Evolutionary conservation across 2,113 vertebrate genomes (phyloP), one percentile per base, ranked within the genome.

Genomic region (Hyperoodon ampullatus): DNA sequence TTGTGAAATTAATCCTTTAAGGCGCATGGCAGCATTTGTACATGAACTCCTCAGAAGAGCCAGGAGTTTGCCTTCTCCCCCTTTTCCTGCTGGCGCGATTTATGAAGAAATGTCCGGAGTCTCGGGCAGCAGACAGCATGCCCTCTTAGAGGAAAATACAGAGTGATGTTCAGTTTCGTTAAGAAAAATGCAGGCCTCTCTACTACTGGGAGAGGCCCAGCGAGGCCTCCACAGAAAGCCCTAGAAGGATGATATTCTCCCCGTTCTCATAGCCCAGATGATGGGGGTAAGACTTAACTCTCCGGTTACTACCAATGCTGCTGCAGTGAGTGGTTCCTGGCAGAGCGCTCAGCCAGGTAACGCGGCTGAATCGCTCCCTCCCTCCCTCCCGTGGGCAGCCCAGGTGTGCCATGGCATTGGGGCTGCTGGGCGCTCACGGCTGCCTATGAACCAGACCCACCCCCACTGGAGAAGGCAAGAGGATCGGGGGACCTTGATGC

Each of bases 1-100:
- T 99, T 98, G 98, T 98, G 98, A 99, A 99, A 99, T 99, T 99
- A 99, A 99, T 99, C 99, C 99, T 99, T 99, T 99, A 99, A 99
- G 99, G 98, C 98, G 65, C 98, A 98, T 96, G 98, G 99, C 98
- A 98, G 98, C 70, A 78, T 98, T 96, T 42, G 47, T 97, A 98
- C 98, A 98, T 95, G 97, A 92, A 94, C 98, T 99, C 90, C 92
- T 85, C 96, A 96, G 98, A 98, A 99, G 98, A 97, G 96, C 97
- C 80, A 97, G 97, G 97, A 97, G 94, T 78, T 96, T 13, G n/a
- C 65, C 81, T 13, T 94, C 97, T 78, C 53, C 94, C 28, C 30
- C 65, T n/a, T 44, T 70, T 0, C 90, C 96, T 96, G 82, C 15
- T 33, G 58, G 71, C 83, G 19, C 42, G 44, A 33, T 80, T 91